Evolutionary conservation across 2,888 invertebrate genomes (phyloP), one percentile per base, ranked within the genome.

Genomic region (Julus scanicus): DNA sequence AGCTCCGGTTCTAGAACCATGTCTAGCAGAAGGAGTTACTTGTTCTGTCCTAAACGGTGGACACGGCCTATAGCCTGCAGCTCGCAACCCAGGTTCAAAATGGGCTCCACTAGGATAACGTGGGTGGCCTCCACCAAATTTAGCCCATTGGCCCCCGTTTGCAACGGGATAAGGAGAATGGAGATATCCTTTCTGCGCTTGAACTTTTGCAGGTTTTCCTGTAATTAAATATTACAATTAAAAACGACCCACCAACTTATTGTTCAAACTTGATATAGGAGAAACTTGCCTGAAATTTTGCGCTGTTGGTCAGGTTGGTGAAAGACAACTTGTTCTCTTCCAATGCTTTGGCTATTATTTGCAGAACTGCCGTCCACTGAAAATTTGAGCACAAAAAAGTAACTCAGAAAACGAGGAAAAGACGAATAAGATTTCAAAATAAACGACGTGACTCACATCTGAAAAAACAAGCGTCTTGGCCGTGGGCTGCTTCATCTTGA

Each of bases 101-200:
- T 93, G 0, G 96, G 96, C 90, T 96, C 96, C 0, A 95, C 94
- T 39, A 96, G 92, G 86, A 96, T 93, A 0, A 96, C 95, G 92
- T 96, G 95, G 0, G 95, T 95, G 0, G 96, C 96, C 92, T 96
- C 96, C 48, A 95, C 94, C 86, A 96, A 92, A 92, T 96, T 96
- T 15, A 96, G 92, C 0, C 96, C 96, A 91, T 96, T 96, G 0
- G 95, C 94, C n/a, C 96, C 96, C 88, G 94, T 93, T 87, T 93
- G 91, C 29, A 96, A 92, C 0, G 95, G 95, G 91, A 96, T 92
- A n/a, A 96, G 91, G 48, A 96, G 92, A 8, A 94, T 94, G 84
- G 90, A 91, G 4, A 93, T 89, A 11, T 90, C 89, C 2, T 90
- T 89, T 83, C 91, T 90, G 11, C 90, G 89, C 87, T 91, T 91